Base-by-base conservation (phyloP, 2,113 vertebrate genomes). In the Ascaphus truei region DNA sequence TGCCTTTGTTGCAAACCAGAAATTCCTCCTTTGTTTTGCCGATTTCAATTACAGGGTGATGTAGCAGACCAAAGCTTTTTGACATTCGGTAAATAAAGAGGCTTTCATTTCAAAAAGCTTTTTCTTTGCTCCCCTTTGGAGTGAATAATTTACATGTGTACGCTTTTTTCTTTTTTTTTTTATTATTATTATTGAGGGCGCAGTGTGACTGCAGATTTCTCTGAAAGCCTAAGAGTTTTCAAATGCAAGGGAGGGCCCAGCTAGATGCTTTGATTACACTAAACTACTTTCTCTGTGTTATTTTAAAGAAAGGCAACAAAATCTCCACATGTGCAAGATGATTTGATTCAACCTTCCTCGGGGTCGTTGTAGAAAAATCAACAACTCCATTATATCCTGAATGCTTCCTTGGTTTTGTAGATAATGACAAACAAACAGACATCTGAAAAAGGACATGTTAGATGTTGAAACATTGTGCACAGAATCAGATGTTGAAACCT, bases 71-170 rank as follows among this genome's bases (percentile, higher is more conserved):
- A 61, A 61, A 71, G 67, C 67, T 71, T 45, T 61, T 58, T 71
- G 67, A 61, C 67, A 71, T 71, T 71, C 67, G 20, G 67, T 61
- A 71, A 71, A 71, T 61, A 71, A 71, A 71, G 67, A 60, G 67
- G 67, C 67, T 71, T 71, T 71, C 33, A 71, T 71, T 71, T 71
- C 47, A 71, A 52, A 71, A 71, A 61, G 56, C 67, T 71, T 71
- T 71, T 61, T 71, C 67, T 52, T 36, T 30, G 67, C 56, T 71
- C 67, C 57, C 67, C 67, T 71, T 71, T 71, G 67, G 67, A 71
- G 67, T 71, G 57, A 71, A 71, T 71, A 71, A 71, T 71, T 71
- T 71, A 71, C 67, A 71, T 71, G 67, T 71, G 48, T 61, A 71
- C 47, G 25, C 57, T 71, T 71, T 71, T 68, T 69, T 55, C 23